Evolutionary conservation across 2,797 vertebrate genomes (phyloP).

Genomic region (Phrynocephalus guinanensis): DNA sequence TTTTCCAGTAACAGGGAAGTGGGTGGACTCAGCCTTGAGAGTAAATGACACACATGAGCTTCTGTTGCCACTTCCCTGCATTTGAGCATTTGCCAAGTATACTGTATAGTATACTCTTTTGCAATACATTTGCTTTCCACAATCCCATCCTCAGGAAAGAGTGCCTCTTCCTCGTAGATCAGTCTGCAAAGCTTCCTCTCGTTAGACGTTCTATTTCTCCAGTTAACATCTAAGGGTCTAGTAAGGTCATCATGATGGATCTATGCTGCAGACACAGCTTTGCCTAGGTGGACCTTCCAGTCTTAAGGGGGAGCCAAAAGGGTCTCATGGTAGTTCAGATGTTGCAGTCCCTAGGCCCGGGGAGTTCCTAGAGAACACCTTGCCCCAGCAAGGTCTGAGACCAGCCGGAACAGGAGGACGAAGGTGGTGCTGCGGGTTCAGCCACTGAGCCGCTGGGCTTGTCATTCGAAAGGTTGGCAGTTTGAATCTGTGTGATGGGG

Average conservation of each 20-base stretch:
- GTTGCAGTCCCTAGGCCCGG: background rate
- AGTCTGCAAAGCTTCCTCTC: conserved; percentile 4
- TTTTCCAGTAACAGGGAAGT: conserved; percentile 1
- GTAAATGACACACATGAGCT: background rate
- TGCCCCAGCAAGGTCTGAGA: background rate
- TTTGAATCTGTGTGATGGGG: too few species aligned
- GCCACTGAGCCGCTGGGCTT: too few species aligned
- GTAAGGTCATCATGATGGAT: background rate
- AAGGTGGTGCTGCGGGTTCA: too few species aligned
- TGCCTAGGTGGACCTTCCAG: background rate
- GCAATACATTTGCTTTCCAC: background rate
- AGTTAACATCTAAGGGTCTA: background rate
- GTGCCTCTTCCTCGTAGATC: background rate
- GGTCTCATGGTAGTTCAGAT: background rate
- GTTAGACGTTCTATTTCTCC: background rate
- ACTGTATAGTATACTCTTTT: background rate
- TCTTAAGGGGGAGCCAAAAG: background rate
- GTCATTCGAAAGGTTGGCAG: too few species aligned
- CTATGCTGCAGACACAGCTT: background rate
- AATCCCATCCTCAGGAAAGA: background rate
- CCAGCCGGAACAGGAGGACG: background rate
- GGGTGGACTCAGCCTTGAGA: background rate
- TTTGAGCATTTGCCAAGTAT: background rate
- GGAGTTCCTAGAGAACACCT: background rate
- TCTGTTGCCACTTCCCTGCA: background rate